Base-by-base conservation (phyloP, 2,113 vertebrate genomes). In the Cricetomys ansorgei region DNA sequence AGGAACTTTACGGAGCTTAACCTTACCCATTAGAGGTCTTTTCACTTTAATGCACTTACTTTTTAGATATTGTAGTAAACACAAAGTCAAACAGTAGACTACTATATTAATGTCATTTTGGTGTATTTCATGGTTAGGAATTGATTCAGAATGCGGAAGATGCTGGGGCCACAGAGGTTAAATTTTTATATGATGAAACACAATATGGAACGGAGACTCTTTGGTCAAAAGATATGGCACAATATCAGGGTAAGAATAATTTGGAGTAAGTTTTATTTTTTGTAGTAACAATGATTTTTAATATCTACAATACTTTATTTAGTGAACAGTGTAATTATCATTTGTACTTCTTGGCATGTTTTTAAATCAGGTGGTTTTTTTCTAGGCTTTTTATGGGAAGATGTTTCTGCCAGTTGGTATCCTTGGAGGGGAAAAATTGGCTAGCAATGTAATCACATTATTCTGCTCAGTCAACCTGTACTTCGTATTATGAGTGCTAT, bases 91-190 rank as follows among this genome's bases (percentile, higher is more conserved):
- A 1, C 43, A 40, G 37, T 89, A 57, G 37, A 50, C 97, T 64
- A 81, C 43, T 94, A 0, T 34, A 16, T 93, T 93, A 97, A 88
- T 90, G 40, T 57, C 64, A 77, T n/a, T 69, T 65, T 94, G 70
- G 27, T 94, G 10, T 96, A 67, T 97, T 96, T 96, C 89, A 1
- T 87, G 96, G 25, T 65, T 97, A 99, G 99, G 99, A 99, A 92
- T 98, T 99, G 98, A 99, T 99, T 98, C 99, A 99, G 98, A 99
- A 99, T 98, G 99, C 99, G 80, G 99, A 99, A 97, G 99, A 99
- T 98, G 99, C 99, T 88, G 99, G 99, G 94, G 99, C 99, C 88
- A 99, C 99, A 19, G 99, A 99, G 95, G 99, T 99, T 97, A 99
- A 99, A 97, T 99, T 99, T 98, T 98, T 99, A 69, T 99, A 99